Percentiles rank a stretch among this genome's conserved stretches.
Evolutionary conservation across 2,888 invertebrate genomes (phyloP).

Genomic region (Willowsia nigromaculata): DNA sequence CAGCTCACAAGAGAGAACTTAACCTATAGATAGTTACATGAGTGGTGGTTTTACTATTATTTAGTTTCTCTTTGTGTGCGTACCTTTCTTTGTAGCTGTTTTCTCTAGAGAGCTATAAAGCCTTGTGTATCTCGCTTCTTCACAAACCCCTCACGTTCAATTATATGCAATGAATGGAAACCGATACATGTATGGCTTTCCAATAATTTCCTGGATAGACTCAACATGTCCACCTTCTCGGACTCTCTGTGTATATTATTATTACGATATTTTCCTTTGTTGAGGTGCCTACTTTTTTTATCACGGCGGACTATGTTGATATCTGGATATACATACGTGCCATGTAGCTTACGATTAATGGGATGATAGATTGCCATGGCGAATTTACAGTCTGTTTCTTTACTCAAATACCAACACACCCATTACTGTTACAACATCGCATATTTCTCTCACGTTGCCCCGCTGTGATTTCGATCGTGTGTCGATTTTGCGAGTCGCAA

Average conservation of each 20-base stretch:
- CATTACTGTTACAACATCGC: not conserved
- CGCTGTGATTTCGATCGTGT: not conserved
- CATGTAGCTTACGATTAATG: no score
- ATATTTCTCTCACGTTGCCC: not conserved
- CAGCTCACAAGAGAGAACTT: no score
- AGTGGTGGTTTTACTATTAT: no score
- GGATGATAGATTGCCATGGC: not conserved
- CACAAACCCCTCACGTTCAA: not conserved
- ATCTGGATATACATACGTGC: no score
- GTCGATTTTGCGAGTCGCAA: not conserved
- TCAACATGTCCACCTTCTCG: not conserved
- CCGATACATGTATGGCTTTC: slow-evolving; percentile 6
- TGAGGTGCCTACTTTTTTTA: no score
- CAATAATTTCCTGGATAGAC: not conserved
- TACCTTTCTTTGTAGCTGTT: not conserved
- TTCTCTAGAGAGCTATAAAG: no score
- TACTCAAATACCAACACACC: not conserved
- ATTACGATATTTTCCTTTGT: no score
- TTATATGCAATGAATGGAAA: not conserved
- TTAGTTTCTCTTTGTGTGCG: not conserved
- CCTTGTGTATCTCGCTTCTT: not conserved
- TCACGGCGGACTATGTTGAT: no score
- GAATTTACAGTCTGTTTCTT: not conserved
- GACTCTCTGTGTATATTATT: not conserved
- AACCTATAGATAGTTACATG: no score